phyloP scores from a whole-genome alignment of 2,797 vertebrate species.

The Betta splendens region DNA sequence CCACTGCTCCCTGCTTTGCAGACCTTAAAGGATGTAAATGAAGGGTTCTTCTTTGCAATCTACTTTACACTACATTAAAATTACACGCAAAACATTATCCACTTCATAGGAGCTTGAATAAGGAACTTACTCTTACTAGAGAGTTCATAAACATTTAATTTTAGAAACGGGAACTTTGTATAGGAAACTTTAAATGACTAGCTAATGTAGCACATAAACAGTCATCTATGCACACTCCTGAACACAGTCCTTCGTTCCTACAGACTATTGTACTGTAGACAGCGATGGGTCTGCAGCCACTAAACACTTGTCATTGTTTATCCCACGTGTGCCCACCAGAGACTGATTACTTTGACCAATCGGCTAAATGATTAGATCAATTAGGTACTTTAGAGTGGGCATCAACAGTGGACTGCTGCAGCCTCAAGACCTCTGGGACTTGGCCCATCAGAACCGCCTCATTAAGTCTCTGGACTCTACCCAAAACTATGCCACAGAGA shows the following conservation, averaged over 20 bases:
- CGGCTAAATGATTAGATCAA: slow-evolving; percentile 83
- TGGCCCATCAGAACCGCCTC: slow-evolving; percentile 78
- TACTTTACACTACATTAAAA: slow-evolving; percentile 63
- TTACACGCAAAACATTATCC: slow-evolving; percentile 55
- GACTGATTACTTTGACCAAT: slow-evolving; percentile 81
- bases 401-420: slow-evolving; percentile 68
- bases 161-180: slow-evolving; percentile 49
- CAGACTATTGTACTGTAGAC: slow-evolving; percentile 28
- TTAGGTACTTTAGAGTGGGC: slow-evolving; percentile 74
- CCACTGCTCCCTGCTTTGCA: slow-evolving; percentile 52
- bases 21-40: slow-evolving; percentile 72
- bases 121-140: slow-evolving; percentile 45
- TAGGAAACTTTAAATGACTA: too few species aligned
- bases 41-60: slow-evolving; percentile 55
- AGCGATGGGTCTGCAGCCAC: slow-evolving; percentile 52
- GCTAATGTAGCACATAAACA: slow-evolving; percentile 14
- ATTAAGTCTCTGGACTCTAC: slow-evolving; percentile 79
- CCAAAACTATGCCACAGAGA: slow-evolving; percentile 72
- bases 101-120: slow-evolving; percentile 21
- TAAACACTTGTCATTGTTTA: slow-evolving; percentile 72
- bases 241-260: slow-evolving; percentile 7
- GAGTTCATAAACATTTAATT: slow-evolving; percentile 46
- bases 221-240: not conserved
- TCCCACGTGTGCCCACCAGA: slow-evolving; percentile 75
- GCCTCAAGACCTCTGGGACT: slow-evolving; percentile 73